A percentile compares a stretch with the other conserved stretches of the same genome.
phyloP scores from a whole-genome alignment of 2,113 vertebrate species.

The Centropus bengalensis region DNA sequence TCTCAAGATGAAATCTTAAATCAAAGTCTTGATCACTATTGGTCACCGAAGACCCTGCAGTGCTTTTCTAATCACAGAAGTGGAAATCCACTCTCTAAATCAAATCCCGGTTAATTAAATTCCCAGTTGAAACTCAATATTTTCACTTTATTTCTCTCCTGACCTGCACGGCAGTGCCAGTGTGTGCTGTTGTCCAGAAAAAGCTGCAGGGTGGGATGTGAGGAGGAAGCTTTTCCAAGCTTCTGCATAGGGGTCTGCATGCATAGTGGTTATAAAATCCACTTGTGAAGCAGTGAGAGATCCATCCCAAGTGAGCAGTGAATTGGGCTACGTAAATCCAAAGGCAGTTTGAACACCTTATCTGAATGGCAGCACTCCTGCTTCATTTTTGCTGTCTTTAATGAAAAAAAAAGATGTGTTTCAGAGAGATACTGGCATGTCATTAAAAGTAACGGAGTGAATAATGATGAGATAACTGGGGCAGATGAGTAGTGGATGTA shows the following conservation, averaged over 20 bases:
- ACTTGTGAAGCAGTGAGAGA: background rate
- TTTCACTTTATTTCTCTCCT: background rate
- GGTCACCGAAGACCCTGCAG: background rate
- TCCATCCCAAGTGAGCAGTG: background rate
- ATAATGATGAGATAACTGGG: background rate
- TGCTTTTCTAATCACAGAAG: background rate
- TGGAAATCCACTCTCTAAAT: background rate
- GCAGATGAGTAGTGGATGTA: background rate
- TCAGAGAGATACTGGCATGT: background rate
- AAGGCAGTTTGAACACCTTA: background rate
- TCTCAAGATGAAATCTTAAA: background rate
- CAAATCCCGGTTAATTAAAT: background rate
- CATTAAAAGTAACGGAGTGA: background rate
- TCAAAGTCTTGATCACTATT: background rate
- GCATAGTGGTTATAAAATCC: background rate
- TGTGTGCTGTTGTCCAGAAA: accelerated
- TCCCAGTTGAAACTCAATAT: background rate
- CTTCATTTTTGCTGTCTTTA: background rate
- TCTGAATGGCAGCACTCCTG: background rate
- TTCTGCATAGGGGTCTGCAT: background rate
- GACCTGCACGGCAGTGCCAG: accelerated
- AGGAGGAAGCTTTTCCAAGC: background rate
- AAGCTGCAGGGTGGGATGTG: background rate
- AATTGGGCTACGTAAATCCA: background rate
- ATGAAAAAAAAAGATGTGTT: background rate